Base-by-base conservation (phyloP, 2,888 invertebrate genomes). In the Mesodorylaimus sp. region DNA sequence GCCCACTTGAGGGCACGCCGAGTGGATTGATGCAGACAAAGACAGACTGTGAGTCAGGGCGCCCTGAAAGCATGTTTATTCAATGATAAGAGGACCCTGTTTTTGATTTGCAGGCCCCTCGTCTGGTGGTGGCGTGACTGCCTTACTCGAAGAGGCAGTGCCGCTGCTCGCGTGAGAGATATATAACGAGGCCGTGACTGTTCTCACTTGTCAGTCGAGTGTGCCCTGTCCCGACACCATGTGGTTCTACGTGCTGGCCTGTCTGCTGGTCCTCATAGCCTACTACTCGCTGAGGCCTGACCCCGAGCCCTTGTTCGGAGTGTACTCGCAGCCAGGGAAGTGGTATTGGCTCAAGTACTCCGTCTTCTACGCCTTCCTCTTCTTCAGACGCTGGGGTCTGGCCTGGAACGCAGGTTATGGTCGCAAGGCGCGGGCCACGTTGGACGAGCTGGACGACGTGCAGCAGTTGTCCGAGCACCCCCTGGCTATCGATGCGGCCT, bases 401-500 rank as follows among this genome's bases (percentile, higher is more conserved):
- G 60, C 59, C 2, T 73, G 57, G 41, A 56, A 57, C 51, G 62
- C 61, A 32, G 66, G 66, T 2, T 62, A 64, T 53, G 66, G 65
- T 68, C 19, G 73, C 69, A 57, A 73, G 0, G 73, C 74, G 21
- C 72, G 71, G 49, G 73, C 70, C 19, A 62, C 70, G 29, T 66
- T 70, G 0, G 68, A 68, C 1, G 68, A 73, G 7, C 74, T 78
- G 74, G 79, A 79, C 42, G 68, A 70, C 46, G 69, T 75, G 0
- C 78, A 78, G 59, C 66, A 65, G 0, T 67, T 79, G 16, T 72
- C 77, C 54, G 32, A 32, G 16, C 68, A 75, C 41, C 61, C 63
- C 42, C 57, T 58, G 77, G 79, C 79, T 1, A 81, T 81, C 54
- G 83, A 83, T 66, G 81, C 81, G 2, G 78, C 81, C 1, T 82